phyloP scores from a whole-genome alignment of 2,888 invertebrate genomes.

The Diplazon laetatorius region DNA sequence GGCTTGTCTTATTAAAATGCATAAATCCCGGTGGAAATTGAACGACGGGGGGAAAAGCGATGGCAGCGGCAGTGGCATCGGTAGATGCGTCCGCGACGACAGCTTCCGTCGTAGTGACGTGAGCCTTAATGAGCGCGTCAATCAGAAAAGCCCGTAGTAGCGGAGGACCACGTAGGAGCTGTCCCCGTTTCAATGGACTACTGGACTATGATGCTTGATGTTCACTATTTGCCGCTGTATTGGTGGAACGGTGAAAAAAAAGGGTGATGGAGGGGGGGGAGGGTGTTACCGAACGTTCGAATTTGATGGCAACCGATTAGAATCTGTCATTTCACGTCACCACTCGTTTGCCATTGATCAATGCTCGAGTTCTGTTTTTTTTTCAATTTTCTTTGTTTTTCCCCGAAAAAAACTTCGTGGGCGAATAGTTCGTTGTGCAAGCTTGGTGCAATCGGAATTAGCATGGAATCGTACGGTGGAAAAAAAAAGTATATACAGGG shows the following conservation, averaged over 20 bases:
- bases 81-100: constrained; percentile 19
- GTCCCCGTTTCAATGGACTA: constrained; percentile 2
- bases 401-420: background rate
- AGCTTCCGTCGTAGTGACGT: constrained; percentile 33
- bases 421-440: background rate
- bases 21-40: constrained; percentile 27
- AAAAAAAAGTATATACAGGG: no score
- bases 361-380: constrained; percentile 1
- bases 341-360: constrained; percentile 11
- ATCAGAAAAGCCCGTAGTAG: constrained; percentile 30
- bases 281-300: constrained; percentile 10
- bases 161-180: constrained; percentile 1
- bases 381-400: background rate
- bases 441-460: background rate
- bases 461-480: background rate
- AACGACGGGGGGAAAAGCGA: background rate
- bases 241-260: constrained; percentile 35
- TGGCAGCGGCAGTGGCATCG: background rate
- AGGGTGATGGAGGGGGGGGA: background rate
- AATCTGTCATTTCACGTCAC: constrained; percentile 39
- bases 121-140: constrained; percentile 49
- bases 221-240: constrained; percentile 30
- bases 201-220: constrained; percentile 23
- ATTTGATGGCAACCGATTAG: constrained; percentile 34
- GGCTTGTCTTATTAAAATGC: constrained; percentile 19